Percentiles rank a stretch among this genome's conserved stretches.
These are phyloP conservation scores for Hepsetus odoe DNA, from an alignment of 2,113 vertebrate species.

Conservation along the genomic window DNA sequence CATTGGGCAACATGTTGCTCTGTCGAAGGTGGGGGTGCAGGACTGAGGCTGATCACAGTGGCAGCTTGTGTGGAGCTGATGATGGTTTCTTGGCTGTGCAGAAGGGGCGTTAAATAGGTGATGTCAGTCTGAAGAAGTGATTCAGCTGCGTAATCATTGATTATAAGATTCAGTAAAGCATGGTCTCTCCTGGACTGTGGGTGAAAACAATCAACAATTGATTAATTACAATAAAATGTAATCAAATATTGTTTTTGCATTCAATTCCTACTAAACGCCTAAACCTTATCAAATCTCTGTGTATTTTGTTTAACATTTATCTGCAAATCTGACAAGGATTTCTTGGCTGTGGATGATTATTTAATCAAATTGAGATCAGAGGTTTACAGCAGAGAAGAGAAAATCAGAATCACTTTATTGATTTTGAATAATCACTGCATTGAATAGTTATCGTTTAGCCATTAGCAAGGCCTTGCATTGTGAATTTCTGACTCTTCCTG, in stretches of 20 bases:
- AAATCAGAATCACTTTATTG: neutral
- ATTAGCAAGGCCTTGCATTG: neutral
- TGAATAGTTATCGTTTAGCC: neutral
- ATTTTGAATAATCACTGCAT: neutral
- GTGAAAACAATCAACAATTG: too few species aligned
- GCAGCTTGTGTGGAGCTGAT: neutral
- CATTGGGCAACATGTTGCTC: conserved; percentile 42
- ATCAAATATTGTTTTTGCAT: too few species aligned
- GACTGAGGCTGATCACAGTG: neutral
- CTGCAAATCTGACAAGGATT: too few species aligned
- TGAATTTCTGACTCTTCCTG: conserved; percentile 46
- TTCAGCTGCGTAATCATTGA: neutral
- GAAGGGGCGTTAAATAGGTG: neutral
- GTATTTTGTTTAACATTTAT: too few species aligned
- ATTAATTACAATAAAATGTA: too few species aligned
- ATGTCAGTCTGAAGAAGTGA: neutral
- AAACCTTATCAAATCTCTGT: too few species aligned
- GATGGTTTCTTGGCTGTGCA: conserved; percentile 1
- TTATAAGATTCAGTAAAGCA: neutral
- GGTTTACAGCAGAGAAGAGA: neutral
- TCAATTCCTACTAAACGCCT: too few species aligned
- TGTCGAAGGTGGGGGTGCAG: neutral
- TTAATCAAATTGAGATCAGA: neutral
- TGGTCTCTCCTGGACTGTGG: too few species aligned
- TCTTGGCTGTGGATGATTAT: too few species aligned